Evolutionary conservation across 2,888 invertebrate species (phyloP).

Genomic region (Lissonota sp.): DNA sequence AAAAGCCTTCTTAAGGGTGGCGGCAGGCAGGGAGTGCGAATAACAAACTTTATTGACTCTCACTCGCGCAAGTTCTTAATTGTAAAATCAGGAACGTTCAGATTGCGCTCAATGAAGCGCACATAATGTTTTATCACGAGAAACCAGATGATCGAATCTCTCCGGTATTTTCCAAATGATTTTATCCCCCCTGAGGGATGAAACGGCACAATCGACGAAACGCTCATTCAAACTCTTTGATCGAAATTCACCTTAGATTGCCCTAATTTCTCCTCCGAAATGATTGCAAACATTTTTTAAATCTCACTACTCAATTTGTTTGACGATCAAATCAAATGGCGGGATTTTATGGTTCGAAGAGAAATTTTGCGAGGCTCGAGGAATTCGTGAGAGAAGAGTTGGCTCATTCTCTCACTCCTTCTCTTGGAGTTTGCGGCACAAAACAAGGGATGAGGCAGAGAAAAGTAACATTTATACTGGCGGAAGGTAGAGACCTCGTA

Average conservation of each 20-base stretch:
- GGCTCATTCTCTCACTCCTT: too few relatives aligned
- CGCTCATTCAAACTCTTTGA: not conserved
- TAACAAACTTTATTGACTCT: not conserved
- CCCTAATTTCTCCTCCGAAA: too few relatives aligned
- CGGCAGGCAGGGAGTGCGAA: not conserved
- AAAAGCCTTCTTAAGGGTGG: not conserved
- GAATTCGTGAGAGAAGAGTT: not conserved
- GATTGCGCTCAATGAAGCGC: constrained; percentile 43
- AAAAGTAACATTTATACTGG: constrained; percentile 11
- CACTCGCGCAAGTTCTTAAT: constrained; percentile 41
- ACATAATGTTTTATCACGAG: constrained; percentile 40
- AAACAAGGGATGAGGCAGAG: constrained; percentile 2
- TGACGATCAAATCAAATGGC: not conserved
- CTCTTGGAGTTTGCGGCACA: not conserved
- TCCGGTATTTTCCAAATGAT: constrained; percentile 6
- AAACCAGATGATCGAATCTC: constrained; percentile 27
- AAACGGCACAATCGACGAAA: not conserved
- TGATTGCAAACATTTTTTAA: too few relatives aligned
- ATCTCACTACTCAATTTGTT: too few relatives aligned
- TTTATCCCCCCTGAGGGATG: not conserved
- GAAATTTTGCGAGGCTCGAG: not conserved
- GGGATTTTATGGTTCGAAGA: not conserved
- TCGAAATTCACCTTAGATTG: too few relatives aligned
- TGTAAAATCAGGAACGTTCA: constrained; percentile 38
- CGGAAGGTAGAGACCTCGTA: constrained; percentile 14